Evolutionary conservation across 2,888 invertebrate species (phyloP).

Genomic region (Kuschelorhynchus macadamiae): DNA sequence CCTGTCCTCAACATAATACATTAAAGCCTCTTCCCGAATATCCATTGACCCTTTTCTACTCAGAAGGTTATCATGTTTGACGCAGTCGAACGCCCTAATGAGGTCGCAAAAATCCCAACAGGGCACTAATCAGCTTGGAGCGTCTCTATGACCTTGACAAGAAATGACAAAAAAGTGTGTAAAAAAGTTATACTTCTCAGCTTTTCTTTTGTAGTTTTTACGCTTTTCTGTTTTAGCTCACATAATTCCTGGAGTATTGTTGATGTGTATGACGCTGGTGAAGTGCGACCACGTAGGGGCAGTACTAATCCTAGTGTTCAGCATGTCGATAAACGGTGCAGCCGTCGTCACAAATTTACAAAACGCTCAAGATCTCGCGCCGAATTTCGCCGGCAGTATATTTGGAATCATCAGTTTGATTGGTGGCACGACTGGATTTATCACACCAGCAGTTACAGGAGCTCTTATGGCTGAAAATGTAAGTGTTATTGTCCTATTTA

Average conservation of each 20-base stretch:
- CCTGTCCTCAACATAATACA: no score
- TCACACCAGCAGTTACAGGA: constrained; percentile 56
- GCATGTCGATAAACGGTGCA: constrained; percentile 59
- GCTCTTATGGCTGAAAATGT: constrained; percentile 53
- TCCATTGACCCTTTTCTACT: no score
- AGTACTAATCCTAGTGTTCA: constrained; percentile 55
- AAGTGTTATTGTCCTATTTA: constrained; percentile 31
- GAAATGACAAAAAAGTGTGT: no score
- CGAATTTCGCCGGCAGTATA: constrained; percentile 59
- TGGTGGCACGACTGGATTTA: constrained; percentile 59
- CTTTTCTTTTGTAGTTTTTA: no score
- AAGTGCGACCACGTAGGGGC: constrained; percentile 53
- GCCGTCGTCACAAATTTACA: constrained; percentile 57
- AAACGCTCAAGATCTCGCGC: constrained; percentile 61
- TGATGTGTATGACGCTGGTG: constrained; percentile 58
- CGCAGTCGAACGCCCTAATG: no score
- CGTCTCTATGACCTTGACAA: no score
- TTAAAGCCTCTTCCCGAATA: no score
- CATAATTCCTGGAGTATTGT: constrained; percentile 71
- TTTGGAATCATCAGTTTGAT: constrained; percentile 60
- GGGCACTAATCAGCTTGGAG: no score
- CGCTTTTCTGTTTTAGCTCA: constrained; percentile 69
- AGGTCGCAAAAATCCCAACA: no score
- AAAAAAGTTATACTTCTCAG: no score
- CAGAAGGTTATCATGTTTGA: no score